A percentile compares a stretch with the other conserved stretches of the same genome.
Evolutionary conservation across 2,113 vertebrate species (phyloP).

Genomic region (Mesitornis unicolor): DNA sequence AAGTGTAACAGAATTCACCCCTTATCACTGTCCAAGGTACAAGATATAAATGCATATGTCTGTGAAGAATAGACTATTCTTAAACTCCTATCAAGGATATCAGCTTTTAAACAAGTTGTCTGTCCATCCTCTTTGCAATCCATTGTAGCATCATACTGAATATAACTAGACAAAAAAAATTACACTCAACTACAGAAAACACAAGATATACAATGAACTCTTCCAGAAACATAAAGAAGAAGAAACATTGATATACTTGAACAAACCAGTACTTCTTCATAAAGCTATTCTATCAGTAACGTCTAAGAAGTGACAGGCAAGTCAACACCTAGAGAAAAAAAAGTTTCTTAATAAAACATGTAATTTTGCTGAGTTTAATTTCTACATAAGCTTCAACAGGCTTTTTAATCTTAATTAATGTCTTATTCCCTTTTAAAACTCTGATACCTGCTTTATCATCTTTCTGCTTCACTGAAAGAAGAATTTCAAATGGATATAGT

Average conservation of each 20-base stretch:
- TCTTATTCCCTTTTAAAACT: background rate
- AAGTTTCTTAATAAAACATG: background rate
- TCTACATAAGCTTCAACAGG: background rate
- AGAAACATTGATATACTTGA: background rate
- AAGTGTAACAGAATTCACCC: background rate
- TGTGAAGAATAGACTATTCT: background rate
- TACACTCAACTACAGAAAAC: background rate
- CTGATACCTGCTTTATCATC: background rate
- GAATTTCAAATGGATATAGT: background rate
- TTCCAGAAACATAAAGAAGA: background rate
- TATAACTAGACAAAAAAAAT: background rate
- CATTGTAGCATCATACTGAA: background rate
- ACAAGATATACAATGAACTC: background rate
- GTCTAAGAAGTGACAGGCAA: background rate
- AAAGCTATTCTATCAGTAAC: background rate
- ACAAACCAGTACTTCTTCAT: background rate
- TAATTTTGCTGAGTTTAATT: background rate
- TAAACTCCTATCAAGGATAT: background rate
- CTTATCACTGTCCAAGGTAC: background rate
- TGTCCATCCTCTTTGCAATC: background rate
- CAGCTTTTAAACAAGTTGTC: background rate
- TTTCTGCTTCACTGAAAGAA: background rate
- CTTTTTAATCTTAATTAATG: background rate
- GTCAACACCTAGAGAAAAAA: background rate
- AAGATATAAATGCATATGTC: fast-evolving